Evolutionary conservation across 2,797 vertebrate genomes (phyloP), one percentile per base, ranked within the genome.

Genomic region (Brachymystax lenok): DNA sequence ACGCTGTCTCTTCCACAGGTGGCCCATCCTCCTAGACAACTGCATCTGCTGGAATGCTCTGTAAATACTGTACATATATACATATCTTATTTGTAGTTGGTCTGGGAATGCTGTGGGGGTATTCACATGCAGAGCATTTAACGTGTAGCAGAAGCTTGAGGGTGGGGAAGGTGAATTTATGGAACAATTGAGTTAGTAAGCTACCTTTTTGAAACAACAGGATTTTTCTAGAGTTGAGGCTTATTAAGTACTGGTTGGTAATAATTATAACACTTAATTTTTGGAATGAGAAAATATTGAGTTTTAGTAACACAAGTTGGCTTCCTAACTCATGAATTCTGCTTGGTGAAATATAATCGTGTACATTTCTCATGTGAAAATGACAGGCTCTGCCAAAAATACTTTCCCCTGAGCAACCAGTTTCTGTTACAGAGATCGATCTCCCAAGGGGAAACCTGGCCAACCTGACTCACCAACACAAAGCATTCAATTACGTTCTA

Each of bases 41-140:
- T 74, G 30, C 72, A 24, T 59, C 35, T 69, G 54, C 30, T 0
- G 40, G 30, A 46, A 46, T 8, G 75, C 72, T 72, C 46, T 77
- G 74, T 80, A 76, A 76, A 73, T 77, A 73, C 21, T 76, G 16
- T 76, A 70, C 52, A 80, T 80, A 76, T 76, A 68, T 76, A 76
- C 71, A 67, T 73, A 61, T 66, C 6, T 50, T 66, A 56, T 51
- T 64, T 12, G 61, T 74, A 10, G 24, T 66, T 21, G 51, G 33
- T 75, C 14, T 67, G 56, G 50, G 50, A 50, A 71, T 51, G 54
- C 46, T 71, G 30, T 69, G 17, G 52, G 27, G 30, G 21, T 30
- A 13, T 71, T 71, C 64, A 74, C 61, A 86, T 86, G 79, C 78
- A 84, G 66, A 74, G 35, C 40, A 33, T 81, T 40, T 28, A 63